Evolutionary conservation across 35 echinoderm and acorn worm species (phyloP).

Genomic region (Anneissia japonica): DNA sequence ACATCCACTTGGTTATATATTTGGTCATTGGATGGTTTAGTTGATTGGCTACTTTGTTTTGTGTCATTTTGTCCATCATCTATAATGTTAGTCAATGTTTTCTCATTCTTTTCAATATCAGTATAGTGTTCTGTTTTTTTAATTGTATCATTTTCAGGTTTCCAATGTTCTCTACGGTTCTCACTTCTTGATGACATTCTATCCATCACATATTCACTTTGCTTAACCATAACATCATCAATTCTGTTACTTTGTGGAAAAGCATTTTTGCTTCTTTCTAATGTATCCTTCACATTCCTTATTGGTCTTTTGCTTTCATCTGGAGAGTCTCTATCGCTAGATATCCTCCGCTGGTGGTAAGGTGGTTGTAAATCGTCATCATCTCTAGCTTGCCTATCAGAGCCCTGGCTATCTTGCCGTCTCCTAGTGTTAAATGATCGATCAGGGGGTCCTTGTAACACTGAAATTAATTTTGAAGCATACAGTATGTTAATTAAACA

Average conservation of each 20-base stretch:
- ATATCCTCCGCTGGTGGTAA: background rate
- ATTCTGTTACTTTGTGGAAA: background rate
- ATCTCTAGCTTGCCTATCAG: background rate
- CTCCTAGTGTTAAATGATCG: background rate
- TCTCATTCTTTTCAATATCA: conserved; percentile 5
- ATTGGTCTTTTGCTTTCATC: background rate
- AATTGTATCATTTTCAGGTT: background rate
- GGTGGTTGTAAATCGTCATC: background rate
- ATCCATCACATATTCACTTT: background rate
- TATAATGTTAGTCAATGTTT: conserved; percentile 19
- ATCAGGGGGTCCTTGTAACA: background rate
- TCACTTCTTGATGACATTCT: background rate
- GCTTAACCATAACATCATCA: background rate
- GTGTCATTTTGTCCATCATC: conserved; percentile 17
- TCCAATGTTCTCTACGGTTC: conserved; percentile 1
- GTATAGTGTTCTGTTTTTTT: background rate
- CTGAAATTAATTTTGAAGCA: background rate
- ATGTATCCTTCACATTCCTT: background rate
- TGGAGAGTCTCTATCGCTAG: background rate
- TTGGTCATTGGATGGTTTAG: conserved; percentile 1
- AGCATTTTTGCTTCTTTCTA: background rate
- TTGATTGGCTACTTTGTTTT: conserved; percentile 18
- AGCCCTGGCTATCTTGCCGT: background rate
- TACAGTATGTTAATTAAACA: too few species aligned
- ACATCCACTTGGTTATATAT: background rate